These are phyloP conservation scores for Ochotona curzoniae DNA, from an alignment of 2,113 vertebrate species.

Conservation along the genomic window DNA sequence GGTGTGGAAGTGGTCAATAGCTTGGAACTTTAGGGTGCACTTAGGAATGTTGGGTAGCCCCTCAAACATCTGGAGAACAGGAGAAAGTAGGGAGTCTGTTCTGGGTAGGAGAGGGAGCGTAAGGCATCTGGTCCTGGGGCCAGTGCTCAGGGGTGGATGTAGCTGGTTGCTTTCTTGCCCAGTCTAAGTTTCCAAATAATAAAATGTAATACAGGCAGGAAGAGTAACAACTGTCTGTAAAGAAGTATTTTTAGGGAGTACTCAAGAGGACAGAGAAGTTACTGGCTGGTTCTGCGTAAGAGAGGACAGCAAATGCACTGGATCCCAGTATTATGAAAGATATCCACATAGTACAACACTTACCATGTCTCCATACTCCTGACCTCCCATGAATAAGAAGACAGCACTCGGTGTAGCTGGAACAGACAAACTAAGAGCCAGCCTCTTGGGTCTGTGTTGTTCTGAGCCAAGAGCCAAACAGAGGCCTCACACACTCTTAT, in stretches of 20 bases:
- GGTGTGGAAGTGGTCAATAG: too few relatives aligned
- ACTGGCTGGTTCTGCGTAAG: not conserved
- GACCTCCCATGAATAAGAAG: not conserved
- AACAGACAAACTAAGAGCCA: too few relatives aligned
- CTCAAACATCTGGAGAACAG: too few relatives aligned
- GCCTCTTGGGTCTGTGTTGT: not conserved
- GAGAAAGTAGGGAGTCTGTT: not conserved
- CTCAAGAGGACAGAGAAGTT: fast-evolving
- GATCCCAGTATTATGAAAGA: not conserved
- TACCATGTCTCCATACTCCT: not conserved
- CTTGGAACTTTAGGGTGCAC: not conserved
- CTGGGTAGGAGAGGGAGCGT: too few relatives aligned
- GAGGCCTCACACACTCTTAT: not conserved
- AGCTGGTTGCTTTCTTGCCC: too few relatives aligned
- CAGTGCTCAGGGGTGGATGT: not conserved
- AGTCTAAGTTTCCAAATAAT: too few relatives aligned
- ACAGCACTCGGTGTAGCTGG: not conserved
- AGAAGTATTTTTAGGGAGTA: not conserved
- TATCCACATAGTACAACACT: not conserved
- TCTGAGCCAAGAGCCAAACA: too few relatives aligned
- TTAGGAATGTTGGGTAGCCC: not conserved
- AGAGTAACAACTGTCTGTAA: not conserved
- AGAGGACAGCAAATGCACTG: too few relatives aligned
- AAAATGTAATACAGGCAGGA: not conserved
- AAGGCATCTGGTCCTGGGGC: too few relatives aligned